Conservation (phyloP, 2,113 vertebrate genomes). For the Cacatua alba region DNA sequence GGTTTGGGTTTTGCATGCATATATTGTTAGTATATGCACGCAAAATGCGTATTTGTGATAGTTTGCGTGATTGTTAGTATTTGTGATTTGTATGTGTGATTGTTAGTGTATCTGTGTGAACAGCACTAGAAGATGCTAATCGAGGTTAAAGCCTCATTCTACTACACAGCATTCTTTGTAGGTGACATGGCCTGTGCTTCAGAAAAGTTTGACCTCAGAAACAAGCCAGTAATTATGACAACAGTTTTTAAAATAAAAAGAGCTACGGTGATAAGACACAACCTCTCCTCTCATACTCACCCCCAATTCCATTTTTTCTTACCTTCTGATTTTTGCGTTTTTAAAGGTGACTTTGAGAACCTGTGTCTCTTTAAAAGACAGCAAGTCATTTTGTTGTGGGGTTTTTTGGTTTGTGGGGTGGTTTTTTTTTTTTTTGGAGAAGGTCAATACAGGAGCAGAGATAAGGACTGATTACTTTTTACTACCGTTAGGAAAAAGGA, state of each 20-base stretch:
- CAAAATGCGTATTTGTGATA: not conserved
- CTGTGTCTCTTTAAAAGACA: not conserved
- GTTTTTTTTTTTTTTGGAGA: not conserved
- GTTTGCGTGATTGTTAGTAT: not conserved
- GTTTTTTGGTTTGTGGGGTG: not conserved
- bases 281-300: not conserved
- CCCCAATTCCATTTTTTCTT: rapidly evolving
- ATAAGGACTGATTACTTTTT: not conserved
- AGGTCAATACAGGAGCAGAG: not conserved
- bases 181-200: not conserved
- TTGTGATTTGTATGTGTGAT: not conserved
- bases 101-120: not conserved
- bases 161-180: rapidly evolving
- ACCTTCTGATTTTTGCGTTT: not conserved
- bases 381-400: not conserved
- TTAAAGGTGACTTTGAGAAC: not conserved
- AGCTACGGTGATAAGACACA: not conserved
- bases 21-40: not conserved
- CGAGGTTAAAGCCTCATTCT: not conserved
- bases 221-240: not conserved
- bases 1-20: not conserved
- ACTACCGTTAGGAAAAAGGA: not conserved
- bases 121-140: not conserved
- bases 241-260: not conserved
- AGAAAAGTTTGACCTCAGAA: not conserved